Conservation (phyloP, 2,797 vertebrate genomes). For the Anomalospiza imberbis region DNA sequence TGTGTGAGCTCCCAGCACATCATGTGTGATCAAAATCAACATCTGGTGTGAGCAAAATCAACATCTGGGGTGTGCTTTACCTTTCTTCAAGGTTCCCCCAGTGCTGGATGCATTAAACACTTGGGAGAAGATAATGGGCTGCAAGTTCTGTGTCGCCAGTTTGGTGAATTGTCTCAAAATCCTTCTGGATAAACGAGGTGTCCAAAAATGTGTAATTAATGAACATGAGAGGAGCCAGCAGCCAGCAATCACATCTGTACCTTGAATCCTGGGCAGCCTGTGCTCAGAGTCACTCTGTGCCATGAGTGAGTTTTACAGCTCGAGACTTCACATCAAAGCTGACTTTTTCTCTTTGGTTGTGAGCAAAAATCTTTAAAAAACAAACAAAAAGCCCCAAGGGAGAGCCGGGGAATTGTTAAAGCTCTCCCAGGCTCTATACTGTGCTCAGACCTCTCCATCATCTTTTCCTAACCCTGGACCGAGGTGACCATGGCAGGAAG, state of each 20-base stretch:
- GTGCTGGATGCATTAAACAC: background rate
- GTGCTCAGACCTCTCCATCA: background rate
- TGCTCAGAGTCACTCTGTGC: background rate
- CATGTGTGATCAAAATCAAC: background rate
- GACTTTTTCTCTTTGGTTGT: background rate
- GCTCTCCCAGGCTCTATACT: background rate
- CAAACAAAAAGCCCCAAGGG: background rate
- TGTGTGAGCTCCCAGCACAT: background rate
- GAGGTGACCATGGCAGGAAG: background rate
- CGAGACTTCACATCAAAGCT: background rate
- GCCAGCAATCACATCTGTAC: background rate
- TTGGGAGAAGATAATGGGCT: accelerated
- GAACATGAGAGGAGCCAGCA: background rate
- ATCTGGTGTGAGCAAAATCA: background rate
- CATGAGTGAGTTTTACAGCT: background rate
- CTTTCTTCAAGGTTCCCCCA: background rate
- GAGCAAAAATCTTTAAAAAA: background rate
- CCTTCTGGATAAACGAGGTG: accelerated
- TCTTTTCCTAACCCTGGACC: background rate
- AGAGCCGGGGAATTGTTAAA: background rate
- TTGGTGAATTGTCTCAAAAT: background rate
- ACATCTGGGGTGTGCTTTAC: background rate
- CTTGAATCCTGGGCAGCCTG: background rate
- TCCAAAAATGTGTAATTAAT: background rate
- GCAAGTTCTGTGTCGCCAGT: background rate